Evolutionary conservation across 2,888 invertebrate species (phyloP), one percentile per base, ranked within the genome.

Genomic region (Drosophila pseudotakahashii): DNA sequence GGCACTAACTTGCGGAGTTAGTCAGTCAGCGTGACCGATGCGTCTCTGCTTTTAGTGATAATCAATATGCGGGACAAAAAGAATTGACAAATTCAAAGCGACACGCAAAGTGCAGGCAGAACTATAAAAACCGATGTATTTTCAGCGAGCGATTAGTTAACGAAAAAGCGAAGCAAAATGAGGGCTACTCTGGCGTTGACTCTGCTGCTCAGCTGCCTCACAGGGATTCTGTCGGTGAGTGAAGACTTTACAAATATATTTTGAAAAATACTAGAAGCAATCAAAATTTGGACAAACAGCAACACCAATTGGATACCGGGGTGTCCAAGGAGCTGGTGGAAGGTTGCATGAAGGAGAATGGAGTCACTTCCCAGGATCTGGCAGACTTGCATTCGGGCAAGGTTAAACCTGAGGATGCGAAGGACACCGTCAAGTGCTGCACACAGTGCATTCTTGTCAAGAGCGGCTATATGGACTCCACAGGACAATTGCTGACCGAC

Each of bases 401-500:
- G 1, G n/a, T 51, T 0, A 75, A 73, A 19, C 23, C 69, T 0
- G 51, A 51, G 0, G 58, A 73, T 10, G 64, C 50, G 54, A 77
- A 77, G 55, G 79, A 81, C 16, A 84, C 62, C n/a, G 6, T 84
- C 0, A 82, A 84, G 51, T 82, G 82, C 14, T 64, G 69, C 36
- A 34, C 72, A 0, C 74, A 77, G 30, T 83, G 82, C 19, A 3
- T 68, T 0, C 10, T 83, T 11, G 80, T 69, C 2, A 76, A 77
- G 32, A 42, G 59, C 0, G 82, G 76, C 0, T 77, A 59, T 6
- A 83, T 83, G 77, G 69, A 75, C 16, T 67, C 53, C 16, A 48
- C 52, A 0, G 82, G 76, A 6, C 52, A 50, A 0, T 54, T 84
- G 5, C 50, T 54, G 1, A 44, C 16, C 0, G 62, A 71, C 1